Conservation (phyloP, 2,797 vertebrate genomes). For the Aldrovandia affinis region DNA sequence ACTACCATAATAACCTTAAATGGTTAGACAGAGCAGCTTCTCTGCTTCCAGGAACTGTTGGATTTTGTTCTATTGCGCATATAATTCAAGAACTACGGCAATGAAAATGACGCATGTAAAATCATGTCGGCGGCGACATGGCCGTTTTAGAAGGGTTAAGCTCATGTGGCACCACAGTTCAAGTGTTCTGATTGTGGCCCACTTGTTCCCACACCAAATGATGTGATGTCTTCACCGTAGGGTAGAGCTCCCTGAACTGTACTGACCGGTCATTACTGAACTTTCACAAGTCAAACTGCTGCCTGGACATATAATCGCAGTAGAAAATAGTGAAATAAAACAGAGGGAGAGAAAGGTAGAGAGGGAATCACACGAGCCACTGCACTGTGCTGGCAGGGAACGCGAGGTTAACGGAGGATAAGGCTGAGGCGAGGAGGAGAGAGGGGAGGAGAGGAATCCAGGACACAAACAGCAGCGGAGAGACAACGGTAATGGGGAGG, state of each 20-base stretch:
- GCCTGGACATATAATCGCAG: not conserved
- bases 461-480: not conserved
- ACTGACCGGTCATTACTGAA: not conserved
- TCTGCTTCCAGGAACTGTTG: no score
- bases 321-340: not conserved
- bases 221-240: not conserved
- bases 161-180: not conserved
- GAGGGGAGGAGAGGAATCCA: not conserved
- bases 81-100: no score
- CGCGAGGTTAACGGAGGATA: not conserved
- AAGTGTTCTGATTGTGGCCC: not conserved
- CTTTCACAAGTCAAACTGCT: not conserved
- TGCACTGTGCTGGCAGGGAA: not conserved
- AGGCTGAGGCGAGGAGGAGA: not conserved
- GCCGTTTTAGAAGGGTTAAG: no score
- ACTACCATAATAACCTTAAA: no score
- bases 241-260: not conserved
- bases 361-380: not conserved
- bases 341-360: not conserved
- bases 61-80: no score
- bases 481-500: conserved; percentile 7
- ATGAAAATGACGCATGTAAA: no score
- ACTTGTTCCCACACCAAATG: not conserved
- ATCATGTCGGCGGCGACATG: no score
- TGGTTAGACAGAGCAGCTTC: no score